Base-by-base conservation (phyloP, 2,888 invertebrate genomes). In the Bimastos eiseni region DNA sequence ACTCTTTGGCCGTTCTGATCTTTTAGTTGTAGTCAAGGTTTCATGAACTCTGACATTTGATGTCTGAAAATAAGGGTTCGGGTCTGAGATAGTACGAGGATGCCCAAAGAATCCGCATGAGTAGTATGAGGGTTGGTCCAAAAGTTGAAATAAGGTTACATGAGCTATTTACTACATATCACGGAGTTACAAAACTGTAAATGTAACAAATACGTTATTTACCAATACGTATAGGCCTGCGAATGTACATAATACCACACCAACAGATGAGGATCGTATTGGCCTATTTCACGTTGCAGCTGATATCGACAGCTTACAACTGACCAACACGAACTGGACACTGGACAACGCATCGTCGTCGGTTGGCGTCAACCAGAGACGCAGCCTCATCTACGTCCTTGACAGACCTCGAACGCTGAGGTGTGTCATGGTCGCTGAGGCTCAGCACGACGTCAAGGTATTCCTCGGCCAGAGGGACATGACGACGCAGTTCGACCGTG, bases 321-420 rank as follows among this genome's bases (percentile, higher is more conserved):
- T 86, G 86, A 86, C 86, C 36, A 86, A 86, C 86, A 86, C 36
- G 4, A 86, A 86, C 86, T 36, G 86, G 86, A 86, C 86, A 37
- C 37, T 24, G 36, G 86, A 86, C 86, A 86, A 86, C 19, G 17
- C 6, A 6, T 86, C 86, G 36, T 86, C 24, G 21, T 70, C 70
- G 0, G 36, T 86, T 17, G 34, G 21, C 36, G 36, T 19, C n/a
- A 34, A 86, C 86, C 86, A 37, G 34, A 86, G 36, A 15, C 34
- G 86, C 33, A 86, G 86, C 36, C 86, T 86, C 86, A 37, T 86
- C 86, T 86, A 86, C 86, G 86, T 86, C 37, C 86, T 86, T 86
- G 86, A 37, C 86, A 4, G 86, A 36, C 86, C 86, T 21, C 37
- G 36, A 6, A 86, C 86, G 17, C 34, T 86, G 36, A 86, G 33